Conservation (phyloP, 2,888 invertebrate genomes). For the Teleiodes luculella region DNA sequence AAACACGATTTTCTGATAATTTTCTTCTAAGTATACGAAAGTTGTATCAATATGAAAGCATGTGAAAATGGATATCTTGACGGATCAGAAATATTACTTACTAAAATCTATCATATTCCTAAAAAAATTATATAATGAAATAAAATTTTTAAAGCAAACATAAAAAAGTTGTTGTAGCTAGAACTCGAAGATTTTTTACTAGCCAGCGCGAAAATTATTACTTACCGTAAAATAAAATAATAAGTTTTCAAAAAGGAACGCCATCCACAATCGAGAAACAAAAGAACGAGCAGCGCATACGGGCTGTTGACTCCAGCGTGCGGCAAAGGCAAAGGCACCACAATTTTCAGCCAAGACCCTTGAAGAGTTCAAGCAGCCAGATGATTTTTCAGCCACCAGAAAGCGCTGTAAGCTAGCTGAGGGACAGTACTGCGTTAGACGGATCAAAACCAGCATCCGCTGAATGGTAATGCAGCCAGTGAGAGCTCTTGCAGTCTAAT, state of each 20-base stretch:
- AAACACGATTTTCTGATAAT: slow-evolving; percentile 34
- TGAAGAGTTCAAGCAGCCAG: slow-evolving; percentile 21
- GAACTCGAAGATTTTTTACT: too few relatives aligned
- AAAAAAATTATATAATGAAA: too few relatives aligned
- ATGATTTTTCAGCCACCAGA: slow-evolving; percentile 9
- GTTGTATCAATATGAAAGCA: too few relatives aligned
- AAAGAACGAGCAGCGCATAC: slow-evolving; percentile 48
- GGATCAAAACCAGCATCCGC: neutral
- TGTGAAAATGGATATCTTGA: neutral
- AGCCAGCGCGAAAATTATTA: neutral
- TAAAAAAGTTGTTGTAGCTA: too few relatives aligned
- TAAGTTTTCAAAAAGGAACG: slow-evolving; percentile 21
- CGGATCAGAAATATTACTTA: too few relatives aligned
- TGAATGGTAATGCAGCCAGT: slow-evolving; percentile 42
- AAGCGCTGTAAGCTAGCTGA: slow-evolving; percentile 44
- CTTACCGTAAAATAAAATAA: neutral
- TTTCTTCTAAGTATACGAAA: too few relatives aligned
- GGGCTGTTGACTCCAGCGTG: slow-evolving; percentile 50
- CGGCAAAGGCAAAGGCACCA: slow-evolving; percentile 61
- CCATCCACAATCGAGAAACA: slow-evolving; percentile 50
- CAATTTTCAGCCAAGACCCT: slow-evolving; percentile 11
- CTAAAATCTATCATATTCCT: too few relatives aligned
- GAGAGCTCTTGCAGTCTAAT: slow-evolving; percentile 72
- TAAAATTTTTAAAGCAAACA: too few relatives aligned
- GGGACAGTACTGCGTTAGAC: neutral